Evolutionary conservation across 2,888 invertebrate species (phyloP).

Genomic region (Orthosia incerta): DNA sequence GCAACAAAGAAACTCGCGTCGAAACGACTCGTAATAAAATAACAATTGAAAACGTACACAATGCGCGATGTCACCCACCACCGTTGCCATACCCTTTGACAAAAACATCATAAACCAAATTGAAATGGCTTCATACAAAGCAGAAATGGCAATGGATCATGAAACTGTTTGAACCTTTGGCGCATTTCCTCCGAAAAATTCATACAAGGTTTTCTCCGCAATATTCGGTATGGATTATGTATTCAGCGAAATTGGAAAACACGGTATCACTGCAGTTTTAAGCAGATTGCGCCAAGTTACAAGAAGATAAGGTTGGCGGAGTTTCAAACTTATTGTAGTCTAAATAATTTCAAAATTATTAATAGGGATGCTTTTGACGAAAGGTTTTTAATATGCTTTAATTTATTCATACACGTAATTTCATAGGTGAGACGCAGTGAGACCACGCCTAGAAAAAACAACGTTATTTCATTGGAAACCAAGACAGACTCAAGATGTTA

Average conservation of each 20-base stretch:
- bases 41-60: constrained; percentile 52
- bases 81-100: constrained; percentile 34
- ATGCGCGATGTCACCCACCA: constrained; percentile 46
- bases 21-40: constrained; percentile 46
- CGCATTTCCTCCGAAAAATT: constrained; percentile 43
- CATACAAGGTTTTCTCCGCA: constrained; percentile 23
- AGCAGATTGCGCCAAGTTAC: constrained; percentile 28
- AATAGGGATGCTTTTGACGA: background rate
- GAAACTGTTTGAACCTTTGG: background rate
- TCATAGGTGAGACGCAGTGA: too few relatives aligned
- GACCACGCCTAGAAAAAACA: background rate
- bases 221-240: constrained; percentile 19
- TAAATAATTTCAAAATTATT: constrained; percentile 2
- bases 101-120: constrained; percentile 42
- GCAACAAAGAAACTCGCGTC: constrained; percentile 38
- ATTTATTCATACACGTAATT: too few relatives aligned
- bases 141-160: constrained; percentile 23
- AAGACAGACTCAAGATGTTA: background rate
- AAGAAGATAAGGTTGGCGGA: constrained; percentile 5
- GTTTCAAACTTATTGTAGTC: constrained; percentile 15
- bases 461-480: background rate
- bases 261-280: constrained; percentile 32
- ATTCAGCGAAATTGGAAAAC: constrained; percentile 39
- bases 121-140: constrained; percentile 28
- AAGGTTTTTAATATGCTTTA: background rate